Conservation (phyloP, 1,140 invertebrate genomes). For the Drosophila ficusphila region DNA sequence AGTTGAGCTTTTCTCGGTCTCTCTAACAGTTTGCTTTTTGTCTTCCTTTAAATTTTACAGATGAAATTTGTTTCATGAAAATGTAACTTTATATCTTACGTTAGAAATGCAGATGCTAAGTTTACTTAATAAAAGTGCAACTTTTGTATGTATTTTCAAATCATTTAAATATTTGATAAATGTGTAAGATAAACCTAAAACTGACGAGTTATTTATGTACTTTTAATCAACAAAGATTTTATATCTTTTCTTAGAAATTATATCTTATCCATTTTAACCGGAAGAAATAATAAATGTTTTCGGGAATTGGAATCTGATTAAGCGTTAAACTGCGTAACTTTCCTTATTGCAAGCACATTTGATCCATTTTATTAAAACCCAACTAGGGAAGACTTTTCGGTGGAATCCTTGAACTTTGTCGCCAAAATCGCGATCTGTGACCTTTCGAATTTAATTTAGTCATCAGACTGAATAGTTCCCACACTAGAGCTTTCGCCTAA, state of each 20-base stretch:
- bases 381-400: no score
- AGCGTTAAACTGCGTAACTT: no score
- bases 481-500: slow-evolving; percentile 27
- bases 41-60: neutral
- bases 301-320: neutral
- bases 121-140: no score
- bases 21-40: neutral
- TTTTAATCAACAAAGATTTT: no score
- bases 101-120: no score
- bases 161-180: neutral
- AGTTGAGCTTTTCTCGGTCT: neutral
- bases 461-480: slow-evolving; percentile 5
- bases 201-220: no score
- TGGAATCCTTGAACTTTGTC: slow-evolving; percentile 49
- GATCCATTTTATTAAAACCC: neutral
- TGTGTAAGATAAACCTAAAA: no score
- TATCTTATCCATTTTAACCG: neutral
- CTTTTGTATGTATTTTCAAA: no score
- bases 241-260: neutral
- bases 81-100: no score
- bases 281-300: neutral
- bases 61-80: no score
- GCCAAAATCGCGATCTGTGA: neutral
- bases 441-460: neutral
- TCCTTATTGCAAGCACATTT: no score